A percentile compares a stretch with the other conserved stretches of the same genome.
Conservation (phyloP, 2,113 vertebrate species). For the Agelaius tricolor region DNA sequence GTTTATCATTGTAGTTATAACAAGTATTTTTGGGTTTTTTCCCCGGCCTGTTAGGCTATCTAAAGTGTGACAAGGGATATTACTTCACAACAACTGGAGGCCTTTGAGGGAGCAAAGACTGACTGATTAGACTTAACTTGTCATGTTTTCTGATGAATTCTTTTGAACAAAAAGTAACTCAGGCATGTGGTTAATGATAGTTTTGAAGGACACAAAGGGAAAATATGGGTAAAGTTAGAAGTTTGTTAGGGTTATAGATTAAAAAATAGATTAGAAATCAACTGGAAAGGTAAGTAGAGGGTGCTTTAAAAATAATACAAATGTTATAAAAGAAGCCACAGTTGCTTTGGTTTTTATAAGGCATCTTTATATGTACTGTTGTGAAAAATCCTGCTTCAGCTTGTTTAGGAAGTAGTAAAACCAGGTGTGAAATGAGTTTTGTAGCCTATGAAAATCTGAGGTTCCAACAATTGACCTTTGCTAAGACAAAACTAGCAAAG, state of each 20-base stretch:
- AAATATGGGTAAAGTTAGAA: not conserved
- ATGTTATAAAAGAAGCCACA: not conserved
- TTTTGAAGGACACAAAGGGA: not conserved
- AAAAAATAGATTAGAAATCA: not conserved
- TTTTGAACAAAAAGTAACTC: not conserved
- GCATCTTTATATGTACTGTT: not conserved
- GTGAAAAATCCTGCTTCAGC: not conserved
- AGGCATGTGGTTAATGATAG: not conserved
- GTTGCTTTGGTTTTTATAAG: slow-evolving; percentile 11
- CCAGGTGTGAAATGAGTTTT: not conserved
- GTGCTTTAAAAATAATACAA: not conserved
- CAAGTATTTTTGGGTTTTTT: not conserved
- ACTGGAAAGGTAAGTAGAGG: not conserved
- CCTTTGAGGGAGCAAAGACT: not conserved
- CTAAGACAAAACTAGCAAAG: not conserved
- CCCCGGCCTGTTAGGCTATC: not conserved
- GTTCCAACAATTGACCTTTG: not conserved
- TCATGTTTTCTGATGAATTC: not conserved
- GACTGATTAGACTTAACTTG: slow-evolving; percentile 16
- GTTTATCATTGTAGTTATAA: not conserved
- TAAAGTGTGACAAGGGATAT: not conserved
- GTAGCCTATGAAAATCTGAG: not conserved
- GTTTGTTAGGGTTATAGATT: not conserved
- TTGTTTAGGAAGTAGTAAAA: slow-evolving; percentile 11
- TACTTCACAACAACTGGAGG: not conserved